Base-by-base conservation (phyloP, 64 coral and sea anemone genomes). In the Pocillopora damicornis region DNA sequence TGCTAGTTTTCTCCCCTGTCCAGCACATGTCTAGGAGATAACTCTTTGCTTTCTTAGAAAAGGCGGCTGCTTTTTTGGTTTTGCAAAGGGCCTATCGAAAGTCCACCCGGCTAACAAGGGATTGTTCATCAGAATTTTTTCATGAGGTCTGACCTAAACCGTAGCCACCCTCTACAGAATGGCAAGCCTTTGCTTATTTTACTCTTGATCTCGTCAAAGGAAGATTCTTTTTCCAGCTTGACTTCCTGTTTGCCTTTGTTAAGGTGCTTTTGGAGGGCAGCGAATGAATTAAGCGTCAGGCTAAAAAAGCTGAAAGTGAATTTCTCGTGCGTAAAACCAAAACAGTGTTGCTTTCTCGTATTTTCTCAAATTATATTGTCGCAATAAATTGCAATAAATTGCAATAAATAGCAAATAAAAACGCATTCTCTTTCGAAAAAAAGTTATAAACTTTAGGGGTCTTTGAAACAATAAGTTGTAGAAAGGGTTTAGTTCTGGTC, bases 111-210 rank as follows among this genome's bases (percentile, higher is more conserved):
- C 75, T 42, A 77, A 37, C 36, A 11, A 2, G 75, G 12, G 75
- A 45, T 56, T 56, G 75, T 34, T 77, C 37, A 4, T 77, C 36
- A 71, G 62, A 65, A 85, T 51, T 34, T 5, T 7, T 85, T 30
- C 30, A 30, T 1, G 64, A 10, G 71, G 23, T 86, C 64, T 58
- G 34, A 72, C 35, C n/a, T 58, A 36, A n/a, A 73, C 16, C 35
- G 82, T 17, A 73, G 63, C 62, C 86, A 78, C 35, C 62, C 12
- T 79, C 72, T 82, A 76, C 45, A 26, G 78, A 75, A 20, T 79
- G 80, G 58, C 75, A 85, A 22, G 90, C 37, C 25, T 76, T 72
- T 18, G 58, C 37, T 75, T 82, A 91, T 78, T 91, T 91, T 91
- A 10, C 73, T 22, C 59, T 86, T 91, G 11, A 91, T 87, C 9